Conservation (phyloP, 2,888 invertebrate genomes). For the Lasioglossum malachurum region DNA sequence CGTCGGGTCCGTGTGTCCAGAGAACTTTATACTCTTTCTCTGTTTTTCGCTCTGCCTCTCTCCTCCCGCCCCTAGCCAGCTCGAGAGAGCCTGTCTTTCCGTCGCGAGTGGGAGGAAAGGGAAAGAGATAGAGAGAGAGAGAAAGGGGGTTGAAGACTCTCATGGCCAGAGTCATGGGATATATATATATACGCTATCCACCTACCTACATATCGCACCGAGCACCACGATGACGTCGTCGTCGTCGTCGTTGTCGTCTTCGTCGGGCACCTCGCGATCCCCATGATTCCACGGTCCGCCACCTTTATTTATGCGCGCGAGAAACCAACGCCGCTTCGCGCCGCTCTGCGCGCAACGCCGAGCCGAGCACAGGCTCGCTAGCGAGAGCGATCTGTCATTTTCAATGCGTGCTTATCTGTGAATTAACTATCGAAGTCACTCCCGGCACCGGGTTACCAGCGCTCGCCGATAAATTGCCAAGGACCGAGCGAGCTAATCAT, state of each 20-base stretch:
- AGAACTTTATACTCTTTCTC: conserved; percentile 72
- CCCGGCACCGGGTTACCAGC: conserved; percentile 45
- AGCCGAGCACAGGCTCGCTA: conserved; percentile 21
- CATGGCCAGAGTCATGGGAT: conserved; percentile 67
- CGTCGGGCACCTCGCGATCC: conserved; percentile 63
- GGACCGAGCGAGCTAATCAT: conserved; percentile 62
- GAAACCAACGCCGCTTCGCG: conserved; percentile 46
- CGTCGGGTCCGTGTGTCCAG: conserved; percentile 78
- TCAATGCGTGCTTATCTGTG: conserved; percentile 65
- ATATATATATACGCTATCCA: conserved; percentile 51
- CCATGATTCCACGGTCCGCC: conserved; percentile 67
- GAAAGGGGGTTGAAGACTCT: conserved; percentile 70
- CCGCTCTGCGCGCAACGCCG: conserved; percentile 12
- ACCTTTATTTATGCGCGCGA: conserved; percentile 70
- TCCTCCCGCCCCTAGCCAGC: not conserved
- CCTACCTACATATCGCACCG: conserved; percentile 71
- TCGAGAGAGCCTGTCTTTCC: conserved; percentile 62
- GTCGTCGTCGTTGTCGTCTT: conserved; percentile 57
- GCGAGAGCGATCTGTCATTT: conserved; percentile 63
- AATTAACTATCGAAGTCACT: conserved; percentile 68
- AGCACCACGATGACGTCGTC: conserved; percentile 63
- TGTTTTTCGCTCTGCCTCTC: conserved; percentile 52
- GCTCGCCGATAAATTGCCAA: conserved; percentile 61
- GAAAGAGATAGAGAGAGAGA: conserved; percentile 13
- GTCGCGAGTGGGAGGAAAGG: conserved; percentile 54